Conservation (phyloP, 2,888 invertebrate genomes). For the Spodoptera exigua region DNA sequence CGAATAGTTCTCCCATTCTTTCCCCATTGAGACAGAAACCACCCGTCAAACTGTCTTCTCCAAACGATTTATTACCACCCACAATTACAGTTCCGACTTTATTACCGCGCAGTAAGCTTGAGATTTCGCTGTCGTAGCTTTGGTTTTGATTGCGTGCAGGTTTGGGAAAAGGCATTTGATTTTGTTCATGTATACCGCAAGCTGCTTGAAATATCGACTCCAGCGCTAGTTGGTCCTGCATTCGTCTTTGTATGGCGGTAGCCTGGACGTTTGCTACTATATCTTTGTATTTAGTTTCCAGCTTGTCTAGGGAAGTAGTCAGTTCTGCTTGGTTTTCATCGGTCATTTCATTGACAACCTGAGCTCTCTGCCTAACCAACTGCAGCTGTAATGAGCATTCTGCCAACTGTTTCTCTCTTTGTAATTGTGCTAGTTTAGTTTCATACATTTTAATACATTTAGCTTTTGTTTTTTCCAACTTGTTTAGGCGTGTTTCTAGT, state of each 20-base stretch:
- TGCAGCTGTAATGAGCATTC: slow-evolving; percentile 81
- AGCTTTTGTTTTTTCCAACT: slow-evolving; percentile 75
- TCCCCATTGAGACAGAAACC: slow-evolving; percentile 78
- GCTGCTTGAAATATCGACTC: slow-evolving; percentile 79
- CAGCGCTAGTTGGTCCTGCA: slow-evolving; percentile 80
- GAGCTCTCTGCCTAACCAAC: slow-evolving; percentile 77
- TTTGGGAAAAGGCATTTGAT: slow-evolving; percentile 63
- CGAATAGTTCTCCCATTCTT: slow-evolving; percentile 78
- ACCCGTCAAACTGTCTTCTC: slow-evolving; percentile 67
- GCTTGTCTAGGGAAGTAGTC: slow-evolving; percentile 73
- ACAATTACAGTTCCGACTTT: slow-evolving; percentile 66
- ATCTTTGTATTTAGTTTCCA: slow-evolving; percentile 82
- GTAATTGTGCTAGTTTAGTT: slow-evolving; percentile 73
- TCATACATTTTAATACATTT: slow-evolving; percentile 75
- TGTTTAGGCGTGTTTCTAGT: slow-evolving; percentile 77
- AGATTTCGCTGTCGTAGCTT: slow-evolving; percentile 68
- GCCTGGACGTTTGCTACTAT: slow-evolving; percentile 83
- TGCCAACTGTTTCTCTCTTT: slow-evolving; percentile 78
- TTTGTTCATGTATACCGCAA: slow-evolving; percentile 64
- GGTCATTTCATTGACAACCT: slow-evolving; percentile 74
- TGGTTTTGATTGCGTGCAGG: slow-evolving; percentile 68
- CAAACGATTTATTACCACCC: slow-evolving; percentile 69
- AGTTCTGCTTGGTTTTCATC: slow-evolving; percentile 78
- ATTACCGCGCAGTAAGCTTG: slow-evolving; percentile 67
- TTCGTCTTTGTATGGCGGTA: slow-evolving; percentile 80